A percentile compares a stretch with the other conserved stretches of the same genome.
Conservation (phyloP, 2,113 vertebrate genomes). For the Syngnathus floridae region DNA sequence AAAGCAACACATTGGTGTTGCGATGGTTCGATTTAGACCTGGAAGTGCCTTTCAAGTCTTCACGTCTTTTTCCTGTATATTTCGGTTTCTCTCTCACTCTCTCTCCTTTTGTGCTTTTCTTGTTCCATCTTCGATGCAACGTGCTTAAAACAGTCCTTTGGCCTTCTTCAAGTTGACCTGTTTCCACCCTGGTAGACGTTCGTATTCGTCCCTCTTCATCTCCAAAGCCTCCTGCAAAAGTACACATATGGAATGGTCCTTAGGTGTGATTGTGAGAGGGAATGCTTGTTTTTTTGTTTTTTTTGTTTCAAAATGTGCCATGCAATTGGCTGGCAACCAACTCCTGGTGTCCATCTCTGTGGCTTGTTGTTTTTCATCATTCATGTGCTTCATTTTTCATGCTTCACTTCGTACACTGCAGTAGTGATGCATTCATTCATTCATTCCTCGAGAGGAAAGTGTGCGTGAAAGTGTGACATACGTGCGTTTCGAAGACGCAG, state of each 20-base stretch:
- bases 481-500: not conserved
- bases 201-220: conserved; percentile 86
- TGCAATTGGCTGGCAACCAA: not conserved
- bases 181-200: conserved; percentile 87
- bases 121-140: conserved; percentile 15
- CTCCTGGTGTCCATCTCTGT: not conserved
- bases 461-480: not conserved
- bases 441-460: conserved; percentile 11
- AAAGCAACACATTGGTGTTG: not conserved
- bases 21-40: not conserved
- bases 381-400: too few relatives aligned
- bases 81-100: not conserved
- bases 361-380: conserved; percentile 1
- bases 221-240: conserved; percentile 80
- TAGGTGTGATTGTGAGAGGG: too few relatives aligned
- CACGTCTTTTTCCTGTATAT: not conserved
- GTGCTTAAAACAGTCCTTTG: conserved; percentile 86
- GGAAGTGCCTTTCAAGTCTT: not conserved
- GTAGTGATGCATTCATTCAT: conserved; percentile 10
- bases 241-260: not conserved
- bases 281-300: not conserved
- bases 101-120: conserved; percentile 8
- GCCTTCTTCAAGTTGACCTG: conserved; percentile 94
- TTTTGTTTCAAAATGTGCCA: not conserved
- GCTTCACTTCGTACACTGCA: conserved; percentile 13